phyloP scores from a whole-genome alignment of 2,888 invertebrate genomes.

The Pachydiplax longipennis region DNA sequence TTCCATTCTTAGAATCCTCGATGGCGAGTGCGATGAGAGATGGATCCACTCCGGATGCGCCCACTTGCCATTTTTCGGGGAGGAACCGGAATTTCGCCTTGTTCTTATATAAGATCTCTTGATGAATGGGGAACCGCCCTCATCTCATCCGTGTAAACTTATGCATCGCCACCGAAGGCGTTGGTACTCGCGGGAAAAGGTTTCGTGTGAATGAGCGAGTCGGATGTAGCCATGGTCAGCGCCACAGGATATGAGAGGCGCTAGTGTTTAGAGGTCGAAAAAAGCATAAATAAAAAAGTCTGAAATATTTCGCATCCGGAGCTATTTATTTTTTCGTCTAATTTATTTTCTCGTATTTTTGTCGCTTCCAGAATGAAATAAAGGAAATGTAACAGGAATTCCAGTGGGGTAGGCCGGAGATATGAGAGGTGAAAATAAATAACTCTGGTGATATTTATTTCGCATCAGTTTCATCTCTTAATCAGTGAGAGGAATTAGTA shows the following conservation, averaged over 20 bases:
- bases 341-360: neutral
- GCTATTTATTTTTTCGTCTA: neutral
- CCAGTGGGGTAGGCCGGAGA: constrained; percentile 6
- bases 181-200: neutral
- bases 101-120: neutral
- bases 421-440: neutral
- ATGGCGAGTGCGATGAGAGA: neutral
- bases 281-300: neutral
- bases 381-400: constrained; percentile 19
- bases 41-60: constrained; percentile 3
- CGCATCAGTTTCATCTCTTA: neutral
- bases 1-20: neutral
- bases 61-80: neutral
- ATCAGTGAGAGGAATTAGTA: neutral
- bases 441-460: neutral
- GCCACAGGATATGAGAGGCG: neutral
- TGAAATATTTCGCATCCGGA: neutral
- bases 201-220: neutral
- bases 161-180: neutral
- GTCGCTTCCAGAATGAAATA: neutral
- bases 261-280: neutral
- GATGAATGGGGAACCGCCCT: neutral
- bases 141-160: neutral
- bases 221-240: neutral
- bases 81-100: neutral